Conservation (phyloP, 2,797 vertebrate species). For the Scolopax rusticola region DNA sequence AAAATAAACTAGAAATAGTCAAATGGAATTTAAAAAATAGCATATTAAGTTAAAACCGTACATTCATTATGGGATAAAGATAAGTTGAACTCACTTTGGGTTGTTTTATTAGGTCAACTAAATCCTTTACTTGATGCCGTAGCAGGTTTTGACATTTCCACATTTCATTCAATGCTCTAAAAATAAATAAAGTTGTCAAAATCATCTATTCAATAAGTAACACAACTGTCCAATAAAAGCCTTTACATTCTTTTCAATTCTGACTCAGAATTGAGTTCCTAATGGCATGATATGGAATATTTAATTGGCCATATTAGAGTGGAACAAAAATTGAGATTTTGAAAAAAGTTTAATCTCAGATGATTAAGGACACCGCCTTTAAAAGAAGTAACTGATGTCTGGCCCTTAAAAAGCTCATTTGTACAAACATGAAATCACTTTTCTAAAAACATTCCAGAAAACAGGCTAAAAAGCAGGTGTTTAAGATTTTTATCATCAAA, state of each 20-base stretch:
- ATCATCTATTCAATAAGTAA: not conserved
- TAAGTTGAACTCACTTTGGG: conserved; percentile 87
- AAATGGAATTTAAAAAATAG: not conserved
- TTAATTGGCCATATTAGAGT: not conserved
- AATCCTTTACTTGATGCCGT: conserved; percentile 93
- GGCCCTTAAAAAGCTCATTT: not conserved
- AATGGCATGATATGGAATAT: not conserved
- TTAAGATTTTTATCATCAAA: conserved; percentile 44
- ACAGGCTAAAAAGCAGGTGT: not conserved
- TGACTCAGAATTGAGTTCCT: not conserved
- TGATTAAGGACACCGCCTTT: not conserved
- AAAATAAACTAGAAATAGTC: not conserved
- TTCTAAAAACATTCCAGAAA: not conserved
- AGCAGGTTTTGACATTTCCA: conserved; percentile 99
- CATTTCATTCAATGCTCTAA: conserved; percentile 97
- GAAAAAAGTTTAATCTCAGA: not conserved
- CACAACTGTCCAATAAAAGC: not conserved
- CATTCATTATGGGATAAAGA: not conserved
- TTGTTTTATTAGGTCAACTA: conserved; percentile 95
- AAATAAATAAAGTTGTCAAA: not conserved
- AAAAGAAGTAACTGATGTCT: not conserved
- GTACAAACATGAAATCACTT: not conserved
- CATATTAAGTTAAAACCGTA: not conserved
- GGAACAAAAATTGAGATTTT: not conserved
- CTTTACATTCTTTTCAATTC: not conserved